Conservation (phyloP, 2,888 invertebrate species). For the Steromphala cineraria region DNA sequence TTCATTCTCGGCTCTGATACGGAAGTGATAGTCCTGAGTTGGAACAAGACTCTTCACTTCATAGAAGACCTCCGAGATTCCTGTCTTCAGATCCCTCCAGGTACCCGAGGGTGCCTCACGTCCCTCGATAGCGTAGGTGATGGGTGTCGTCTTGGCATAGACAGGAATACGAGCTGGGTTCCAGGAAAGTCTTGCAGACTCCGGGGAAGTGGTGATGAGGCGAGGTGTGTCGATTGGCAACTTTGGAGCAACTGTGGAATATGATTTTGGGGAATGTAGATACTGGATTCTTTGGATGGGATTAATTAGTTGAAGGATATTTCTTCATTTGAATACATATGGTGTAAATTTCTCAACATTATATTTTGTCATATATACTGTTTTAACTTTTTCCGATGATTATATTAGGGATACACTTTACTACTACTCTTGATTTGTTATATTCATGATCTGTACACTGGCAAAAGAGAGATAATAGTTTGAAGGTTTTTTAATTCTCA, state of each 20-base stretch:
- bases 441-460: too few relatives aligned
- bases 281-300: too few relatives aligned
- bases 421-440: too few relatives aligned
- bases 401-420: too few relatives aligned
- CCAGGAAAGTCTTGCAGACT: constrained; percentile 93
- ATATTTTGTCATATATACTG: neutral
- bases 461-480: too few relatives aligned
- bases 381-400: neutral
- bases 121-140: constrained; percentile 92
- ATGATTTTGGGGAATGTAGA: neutral
- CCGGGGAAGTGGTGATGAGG: constrained; percentile 93
- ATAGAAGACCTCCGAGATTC: constrained; percentile 52
- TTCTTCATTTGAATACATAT: too few relatives aligned
- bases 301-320: too few relatives aligned
- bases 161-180: constrained; percentile 90
- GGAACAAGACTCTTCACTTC: constrained; percentile 81
- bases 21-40: constrained; percentile 95
- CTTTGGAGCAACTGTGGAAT: constrained; percentile 37
- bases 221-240: constrained; percentile 86
- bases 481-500: too few relatives aligned
- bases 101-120: constrained; percentile 50
- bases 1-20: constrained; percentile 96
- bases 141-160: constrained; percentile 85
- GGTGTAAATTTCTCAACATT: too few relatives aligned
- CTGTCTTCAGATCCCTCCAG: constrained; percentile 55